A percentile compares a stretch with the other conserved stretches of the same genome.
These are phyloP conservation scores for Ctenicera cuprea DNA, from an alignment of 2,888 invertebrate genomes.

Conservation along the genomic window DNA sequence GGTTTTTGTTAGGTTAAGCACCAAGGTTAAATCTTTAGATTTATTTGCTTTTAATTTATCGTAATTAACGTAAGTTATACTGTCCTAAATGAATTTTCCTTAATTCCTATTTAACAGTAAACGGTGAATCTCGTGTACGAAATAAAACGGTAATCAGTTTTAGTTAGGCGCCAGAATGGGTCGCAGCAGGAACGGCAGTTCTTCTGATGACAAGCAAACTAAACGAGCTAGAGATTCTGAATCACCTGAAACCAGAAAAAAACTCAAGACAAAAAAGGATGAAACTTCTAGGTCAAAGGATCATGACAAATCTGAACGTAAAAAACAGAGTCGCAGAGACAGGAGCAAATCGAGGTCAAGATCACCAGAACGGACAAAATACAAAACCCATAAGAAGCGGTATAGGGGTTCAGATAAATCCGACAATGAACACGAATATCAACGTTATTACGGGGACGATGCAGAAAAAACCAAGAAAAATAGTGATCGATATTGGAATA, in stretches of 20 bases:
- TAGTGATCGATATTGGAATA: slow-evolving; percentile 70
- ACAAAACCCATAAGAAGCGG: slow-evolving; percentile 37
- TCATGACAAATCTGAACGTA: not conserved
- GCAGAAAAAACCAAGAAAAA: slow-evolving; percentile 62
- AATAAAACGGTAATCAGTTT: no score
- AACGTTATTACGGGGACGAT: slow-evolving; percentile 68
- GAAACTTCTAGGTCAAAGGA: not conserved
- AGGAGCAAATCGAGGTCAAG: slow-evolving; percentile 41
- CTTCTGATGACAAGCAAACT: not conserved
- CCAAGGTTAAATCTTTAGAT: no score
- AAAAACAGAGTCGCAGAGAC: slow-evolving; percentile 39
- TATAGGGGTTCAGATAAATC: slow-evolving; percentile 55
- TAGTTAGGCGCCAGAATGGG: slow-evolving; percentile 2
- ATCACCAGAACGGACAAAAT: slow-evolving; percentile 43
- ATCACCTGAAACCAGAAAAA: slow-evolving; percentile 14
- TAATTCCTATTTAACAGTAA: no score
- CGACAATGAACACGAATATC: slow-evolving; percentile 53
- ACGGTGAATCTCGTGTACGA: no score
- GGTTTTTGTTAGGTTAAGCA: no score
- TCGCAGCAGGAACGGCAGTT: not conserved
- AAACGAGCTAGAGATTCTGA: slow-evolving; percentile 6
- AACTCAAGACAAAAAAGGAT: not conserved
- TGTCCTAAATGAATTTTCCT: no score
- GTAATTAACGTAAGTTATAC: no score
- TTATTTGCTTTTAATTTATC: no score